Evolutionary conservation across 2,797 vertebrate species (phyloP).

Genomic region (Vireo griseus): DNA sequence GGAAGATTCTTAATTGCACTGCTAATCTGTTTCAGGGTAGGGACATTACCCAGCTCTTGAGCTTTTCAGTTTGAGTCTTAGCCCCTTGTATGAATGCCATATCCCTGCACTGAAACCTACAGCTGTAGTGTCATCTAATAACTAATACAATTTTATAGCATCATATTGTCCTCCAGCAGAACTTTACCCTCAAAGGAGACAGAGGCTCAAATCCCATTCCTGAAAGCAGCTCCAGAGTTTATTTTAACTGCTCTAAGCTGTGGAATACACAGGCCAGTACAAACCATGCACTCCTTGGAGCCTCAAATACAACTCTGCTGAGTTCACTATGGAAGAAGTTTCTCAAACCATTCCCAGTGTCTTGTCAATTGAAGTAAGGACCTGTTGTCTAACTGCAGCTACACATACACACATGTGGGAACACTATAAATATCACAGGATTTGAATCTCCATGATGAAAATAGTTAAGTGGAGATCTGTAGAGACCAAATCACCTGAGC

Average conservation of each 20-base stretch:
- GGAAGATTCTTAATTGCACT: background rate
- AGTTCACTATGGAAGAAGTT: background rate
- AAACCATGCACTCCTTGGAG: background rate
- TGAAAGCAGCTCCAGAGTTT: background rate
- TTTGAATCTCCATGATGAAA: background rate
- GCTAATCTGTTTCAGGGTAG: background rate
- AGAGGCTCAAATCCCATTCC: background rate
- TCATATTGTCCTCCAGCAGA: background rate
- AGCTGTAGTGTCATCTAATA: background rate
- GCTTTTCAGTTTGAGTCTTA: background rate
- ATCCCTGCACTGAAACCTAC: background rate
- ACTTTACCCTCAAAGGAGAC: background rate
- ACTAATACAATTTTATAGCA: background rate
- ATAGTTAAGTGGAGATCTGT: background rate
- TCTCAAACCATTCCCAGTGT: background rate
- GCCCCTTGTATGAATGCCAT: background rate
- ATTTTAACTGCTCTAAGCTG: background rate
- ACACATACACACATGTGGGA: rapidly evolving
- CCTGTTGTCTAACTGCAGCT: background rate
- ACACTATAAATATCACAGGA: background rate
- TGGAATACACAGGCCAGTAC: background rate
- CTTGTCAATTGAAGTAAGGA: background rate
- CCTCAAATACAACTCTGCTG: background rate
- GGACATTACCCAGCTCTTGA: background rate
- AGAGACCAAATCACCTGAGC: background rate